Evolutionary conservation across 2,888 invertebrate species (phyloP), one percentile per base, ranked within the genome.

Genomic region (Autographa pulchrina): DNA sequence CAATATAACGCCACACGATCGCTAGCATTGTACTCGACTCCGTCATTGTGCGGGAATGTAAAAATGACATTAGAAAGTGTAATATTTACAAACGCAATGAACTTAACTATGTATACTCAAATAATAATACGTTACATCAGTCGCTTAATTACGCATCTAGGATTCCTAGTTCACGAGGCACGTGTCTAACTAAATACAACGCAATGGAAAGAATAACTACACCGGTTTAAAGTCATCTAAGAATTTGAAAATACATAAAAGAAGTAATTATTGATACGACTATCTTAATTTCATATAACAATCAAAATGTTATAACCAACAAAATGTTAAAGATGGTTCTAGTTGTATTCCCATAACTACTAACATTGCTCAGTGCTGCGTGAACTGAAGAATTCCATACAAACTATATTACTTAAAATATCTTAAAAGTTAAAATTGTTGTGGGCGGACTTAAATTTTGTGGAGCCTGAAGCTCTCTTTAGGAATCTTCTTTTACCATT

Each of bases 111-210:
- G 11, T 66, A 60, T 38, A 76, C 80, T 76, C 83, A 83, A 80
- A 80, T 83, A 71, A 78, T 83, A 83, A 80, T 83, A 83, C 78
- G 48, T 78, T 71, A 74, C 65, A 65, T 83, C 83, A 81, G 83
- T 76, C 80, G 66, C 68, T 75, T 66, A 32, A 52, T 63, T 58
- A 66, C 75, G 62, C 64, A 62, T 72, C 70, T 60, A n/a, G 14
- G 54, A 59, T 56, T 38, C 32, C 25, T 35, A 0, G 60, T 38
- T 16, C 66, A 56, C 60, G 58, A 18, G 16, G 43, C 63, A 61
- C 56, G 41, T 20, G 60, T 61, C 54, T 11, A 1, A 54, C 2
- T 13, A n/a, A 8, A 48, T 48, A 48, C 48, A 48, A 16, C 16
- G 6, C 3, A 0, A n/a, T n/a, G 5, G n/a, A n/a, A 48, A 48